A percentile compares a stretch with the other conserved stretches of the same genome.
phyloP scores from a whole-genome alignment of 1,140 invertebrate genomes.

The Liolophura sinensis region DNA sequence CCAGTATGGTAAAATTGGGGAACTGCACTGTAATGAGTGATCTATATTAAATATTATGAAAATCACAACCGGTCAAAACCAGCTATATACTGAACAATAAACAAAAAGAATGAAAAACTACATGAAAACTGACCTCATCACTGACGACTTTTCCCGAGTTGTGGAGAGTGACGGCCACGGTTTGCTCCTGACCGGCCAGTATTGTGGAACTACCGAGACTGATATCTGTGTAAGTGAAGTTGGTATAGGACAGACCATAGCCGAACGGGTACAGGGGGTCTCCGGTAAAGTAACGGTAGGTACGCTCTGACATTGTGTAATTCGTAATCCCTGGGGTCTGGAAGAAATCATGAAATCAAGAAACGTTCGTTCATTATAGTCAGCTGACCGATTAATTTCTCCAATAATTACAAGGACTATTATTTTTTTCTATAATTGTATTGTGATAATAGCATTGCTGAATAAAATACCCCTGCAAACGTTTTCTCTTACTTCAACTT shows the following conservation, averaged over 20 bases:
- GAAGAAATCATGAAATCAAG: slow-evolving; percentile 6
- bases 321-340: slow-evolving; percentile 27
- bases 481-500: too few relatives aligned
- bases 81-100: too few relatives aligned
- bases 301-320: slow-evolving; percentile 28
- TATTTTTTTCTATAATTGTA: too few relatives aligned
- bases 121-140: slow-evolving; percentile 25
- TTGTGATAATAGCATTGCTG: too few relatives aligned
- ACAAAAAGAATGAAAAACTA: not conserved
- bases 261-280: slow-evolving; percentile 31
- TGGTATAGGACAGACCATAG: slow-evolving; percentile 32
- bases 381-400: too few relatives aligned
- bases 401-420: too few relatives aligned
- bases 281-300: slow-evolving; percentile 31
- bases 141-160: slow-evolving; percentile 21
- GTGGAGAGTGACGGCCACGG: slow-evolving; percentile 12
- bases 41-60: too few relatives aligned
- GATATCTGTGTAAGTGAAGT: slow-evolving; percentile 22
- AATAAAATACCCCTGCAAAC: too few relatives aligned
- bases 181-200: slow-evolving; percentile 9
- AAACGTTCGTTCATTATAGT: not conserved
- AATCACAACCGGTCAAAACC: too few relatives aligned
- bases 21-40: too few relatives aligned
- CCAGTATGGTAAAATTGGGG: too few relatives aligned
- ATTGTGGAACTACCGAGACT: not conserved